Evolutionary conservation across 2,888 invertebrate genomes (phyloP).

Genomic region (Choreutis nemorana): DNA sequence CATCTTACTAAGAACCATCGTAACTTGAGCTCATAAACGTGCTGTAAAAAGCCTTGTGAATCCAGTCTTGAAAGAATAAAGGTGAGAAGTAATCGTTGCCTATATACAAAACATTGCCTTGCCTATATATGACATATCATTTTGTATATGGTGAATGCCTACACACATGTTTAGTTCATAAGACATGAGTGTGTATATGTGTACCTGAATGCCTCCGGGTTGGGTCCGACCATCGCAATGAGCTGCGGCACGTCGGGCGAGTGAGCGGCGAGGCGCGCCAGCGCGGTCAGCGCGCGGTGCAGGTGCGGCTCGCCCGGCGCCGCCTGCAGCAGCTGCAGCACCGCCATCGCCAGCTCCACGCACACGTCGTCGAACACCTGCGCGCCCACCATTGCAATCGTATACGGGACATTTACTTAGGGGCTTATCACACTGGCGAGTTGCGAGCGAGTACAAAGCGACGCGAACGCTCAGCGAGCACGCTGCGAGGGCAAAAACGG

Average conservation of each 20-base stretch:
- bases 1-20: too few species aligned
- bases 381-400: conserved; percentile 4
- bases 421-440: neutral
- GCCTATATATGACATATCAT: too few species aligned
- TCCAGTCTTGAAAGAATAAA: too few species aligned
- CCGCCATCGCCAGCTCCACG: conserved; percentile 89
- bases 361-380: conserved; percentile 95
- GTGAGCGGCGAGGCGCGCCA: conserved; percentile 77
- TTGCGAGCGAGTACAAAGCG: neutral
- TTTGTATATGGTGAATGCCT: too few species aligned
- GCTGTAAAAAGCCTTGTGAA: too few species aligned
- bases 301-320: conserved; percentile 83
- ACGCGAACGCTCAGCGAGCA: neutral
- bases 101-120: too few species aligned
- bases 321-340: conserved; percentile 86
- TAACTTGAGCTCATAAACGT: too few species aligned
- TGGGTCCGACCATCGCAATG: conserved; percentile 90
- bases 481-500: too few species aligned
- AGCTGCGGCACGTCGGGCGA: conserved; percentile 89
- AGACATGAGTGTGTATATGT: too few species aligned
- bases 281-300: conserved; percentile 80
- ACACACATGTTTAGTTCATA: too few species aligned
- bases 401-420: too few species aligned
- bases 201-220: conserved; percentile 78
- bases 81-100: too few species aligned